Base-by-base conservation (phyloP, 2,797 vertebrate species). In the Pempheris klunzingeri region DNA sequence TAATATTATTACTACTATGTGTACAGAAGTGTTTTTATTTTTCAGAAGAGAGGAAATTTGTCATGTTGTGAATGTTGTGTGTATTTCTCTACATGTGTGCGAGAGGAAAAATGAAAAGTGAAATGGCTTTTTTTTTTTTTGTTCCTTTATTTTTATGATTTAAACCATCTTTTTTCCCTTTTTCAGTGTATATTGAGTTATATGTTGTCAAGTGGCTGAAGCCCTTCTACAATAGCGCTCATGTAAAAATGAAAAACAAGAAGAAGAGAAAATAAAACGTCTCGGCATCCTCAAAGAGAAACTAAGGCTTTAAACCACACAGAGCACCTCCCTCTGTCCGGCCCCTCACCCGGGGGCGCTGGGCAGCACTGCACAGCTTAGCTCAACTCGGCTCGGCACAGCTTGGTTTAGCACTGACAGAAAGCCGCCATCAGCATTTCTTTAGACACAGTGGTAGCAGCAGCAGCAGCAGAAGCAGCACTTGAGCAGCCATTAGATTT, bases 41-140 rank as follows among this genome's bases (percentile, higher is more conserved):
- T 96, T 90, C 88, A 95, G 92, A 92, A 96, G 94, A 93, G 93
- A 92, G 91, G 94, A 95, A 95, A 97, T 96, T 93, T 95, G 96
- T 98, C 97, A 97, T 93, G 94, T 98, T 96, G 97, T 99, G 96
- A 96, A 97, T 97, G 96, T 97, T 96, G 94, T 96, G 95, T 96
- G 92, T 91, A 92, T 94, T 94, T 89, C 80, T 96, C 94, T 95
- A 94, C 96, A 92, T 95, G 94, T 92, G 95, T 92, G 88, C 59
- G 79, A 92, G 96, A 96, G 88, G 78, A 90, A 92, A 32, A 89
- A 90, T 67, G 87, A 96, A 92, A 93, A 95, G 94, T 95, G 89
- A 94, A 94, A 95, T 91, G 77, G 86, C 87, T 90, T 90, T 88
- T 49, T 67, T 58, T 34, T 49, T 80, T 78, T 85, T 71, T 14